phyloP scores from a whole-genome alignment of 2,888 invertebrate species.

The Meghimatium bilineatum region DNA sequence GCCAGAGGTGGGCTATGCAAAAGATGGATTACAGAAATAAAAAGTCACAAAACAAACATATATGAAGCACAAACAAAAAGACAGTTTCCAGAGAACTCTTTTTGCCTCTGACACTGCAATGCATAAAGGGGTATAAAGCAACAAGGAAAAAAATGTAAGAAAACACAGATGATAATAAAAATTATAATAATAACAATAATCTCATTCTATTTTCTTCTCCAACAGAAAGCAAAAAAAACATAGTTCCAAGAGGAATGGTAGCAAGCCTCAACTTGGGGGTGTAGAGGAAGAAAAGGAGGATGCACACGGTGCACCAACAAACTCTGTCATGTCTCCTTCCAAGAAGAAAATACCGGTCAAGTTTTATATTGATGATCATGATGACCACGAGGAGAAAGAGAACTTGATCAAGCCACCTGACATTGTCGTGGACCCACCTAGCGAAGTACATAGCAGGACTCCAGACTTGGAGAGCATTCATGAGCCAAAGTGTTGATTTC shows the following conservation, averaged over 20 bases:
- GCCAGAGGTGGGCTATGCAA: too few species aligned
- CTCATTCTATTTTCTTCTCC: not conserved
- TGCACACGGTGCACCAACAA: constrained; percentile 15
- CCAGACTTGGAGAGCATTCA: not conserved
- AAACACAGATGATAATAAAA: too few species aligned
- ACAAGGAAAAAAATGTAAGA: too few species aligned
- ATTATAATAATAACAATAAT: too few species aligned
- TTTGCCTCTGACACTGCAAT: too few species aligned
- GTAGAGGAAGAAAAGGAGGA: constrained; percentile 44
- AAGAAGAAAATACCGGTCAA: constrained; percentile 62
- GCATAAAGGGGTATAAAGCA: too few species aligned
- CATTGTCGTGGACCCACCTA: constrained; percentile 71
- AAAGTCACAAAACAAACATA: too few species aligned
- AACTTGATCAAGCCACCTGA: constrained; percentile 60
- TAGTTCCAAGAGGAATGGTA: constrained; percentile 46
- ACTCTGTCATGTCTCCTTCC: constrained; percentile 16
- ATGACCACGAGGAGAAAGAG: constrained; percentile 59
- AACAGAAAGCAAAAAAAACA: constrained; percentile 52
- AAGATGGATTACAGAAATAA: too few species aligned
- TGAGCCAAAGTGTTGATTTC: constrained; percentile 10
- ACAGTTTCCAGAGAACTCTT: too few species aligned
- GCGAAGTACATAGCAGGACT: constrained; percentile 51
- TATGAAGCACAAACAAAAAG: too few species aligned
- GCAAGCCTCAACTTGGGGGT: constrained; percentile 42
- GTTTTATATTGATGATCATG: constrained; percentile 70